Evolutionary conservation across 1,140 invertebrate species (phyloP).

Genomic region (Bombyx mandarina): DNA sequence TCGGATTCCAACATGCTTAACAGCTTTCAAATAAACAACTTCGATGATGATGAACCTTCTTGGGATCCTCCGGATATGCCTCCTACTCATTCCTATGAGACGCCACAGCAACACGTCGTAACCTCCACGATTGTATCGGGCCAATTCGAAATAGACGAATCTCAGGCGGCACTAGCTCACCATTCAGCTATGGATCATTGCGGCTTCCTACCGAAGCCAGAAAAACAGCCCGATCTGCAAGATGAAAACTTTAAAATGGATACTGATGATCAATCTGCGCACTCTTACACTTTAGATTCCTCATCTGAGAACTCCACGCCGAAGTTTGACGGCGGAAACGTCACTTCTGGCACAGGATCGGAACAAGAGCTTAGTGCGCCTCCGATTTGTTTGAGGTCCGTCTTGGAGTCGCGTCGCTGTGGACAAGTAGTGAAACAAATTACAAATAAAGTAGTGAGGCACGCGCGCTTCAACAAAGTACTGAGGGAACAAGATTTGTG

Average conservation of each 20-base stretch:
- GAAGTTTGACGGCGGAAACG: background rate
- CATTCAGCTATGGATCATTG: no score
- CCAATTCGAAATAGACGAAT: no score
- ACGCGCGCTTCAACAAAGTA: slow-evolving; percentile 26
- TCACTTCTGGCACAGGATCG: background rate
- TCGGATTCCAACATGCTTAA: no score
- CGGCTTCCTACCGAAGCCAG: no score
- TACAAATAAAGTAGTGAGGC: slow-evolving; percentile 32
- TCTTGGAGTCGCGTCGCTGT: slow-evolving; percentile 10
- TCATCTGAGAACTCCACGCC: background rate
- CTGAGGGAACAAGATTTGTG: slow-evolving; percentile 19
- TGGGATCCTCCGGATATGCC: no score
- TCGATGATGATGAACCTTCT: no score
- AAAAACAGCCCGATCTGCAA: no score
- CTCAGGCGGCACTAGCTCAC: no score
- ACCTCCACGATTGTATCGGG: no score
- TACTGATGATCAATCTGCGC: background rate
- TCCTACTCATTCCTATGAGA: no score
- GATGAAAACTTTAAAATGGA: background rate
- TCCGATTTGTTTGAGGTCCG: slow-evolving; percentile 1
- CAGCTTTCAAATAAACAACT: no score
- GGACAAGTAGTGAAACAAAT: slow-evolving; percentile 14
- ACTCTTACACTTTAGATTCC: background rate
- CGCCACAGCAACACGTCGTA: no score
- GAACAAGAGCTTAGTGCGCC: background rate